These are phyloP conservation scores for Drosophila tripunctata DNA, from an alignment of 2,888 invertebrate species.

Conservation along the genomic window DNA sequence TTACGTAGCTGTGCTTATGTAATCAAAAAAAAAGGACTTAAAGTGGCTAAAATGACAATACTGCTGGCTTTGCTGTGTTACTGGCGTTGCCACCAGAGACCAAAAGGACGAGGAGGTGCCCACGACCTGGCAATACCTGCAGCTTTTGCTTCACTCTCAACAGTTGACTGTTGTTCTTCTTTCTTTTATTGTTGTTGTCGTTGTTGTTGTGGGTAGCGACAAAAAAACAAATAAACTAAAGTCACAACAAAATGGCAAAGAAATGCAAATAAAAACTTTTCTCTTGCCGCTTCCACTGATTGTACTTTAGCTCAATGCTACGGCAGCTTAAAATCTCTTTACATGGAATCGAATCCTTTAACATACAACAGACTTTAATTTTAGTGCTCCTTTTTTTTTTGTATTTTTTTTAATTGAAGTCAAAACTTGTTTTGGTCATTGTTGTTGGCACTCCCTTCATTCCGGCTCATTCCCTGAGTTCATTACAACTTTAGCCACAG, in stretches of 20 bases:
- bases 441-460: too few relatives aligned
- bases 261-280: slow-evolving; percentile 73
- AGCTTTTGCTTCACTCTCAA: slow-evolving; percentile 55
- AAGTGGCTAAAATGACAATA: background rate
- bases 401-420: slow-evolving; percentile 54
- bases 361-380: slow-evolving; percentile 12
- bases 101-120: slow-evolving; percentile 8
- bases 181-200: slow-evolving; percentile 32
- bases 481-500: slow-evolving; percentile 35
- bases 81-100: slow-evolving; percentile 31
- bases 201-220: slow-evolving; percentile 13
- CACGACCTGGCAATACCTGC: slow-evolving; percentile 52
- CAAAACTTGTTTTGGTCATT: slow-evolving; percentile 8
- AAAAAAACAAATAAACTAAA: slow-evolving; percentile 42
- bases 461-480: slow-evolving; percentile 6
- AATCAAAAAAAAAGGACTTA: too few relatives aligned
- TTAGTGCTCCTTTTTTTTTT: background rate
- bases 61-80: slow-evolving; percentile 3
- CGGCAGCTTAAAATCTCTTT: slow-evolving; percentile 36
- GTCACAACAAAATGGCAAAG: slow-evolving; percentile 64
- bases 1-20: too few relatives aligned
- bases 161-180: slow-evolving; percentile 24
- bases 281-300: slow-evolving; percentile 16
- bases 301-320: slow-evolving; percentile 38
- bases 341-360: slow-evolving; percentile 18